Percentiles rank a stretch among this genome's conserved stretches.
These are phyloP conservation scores for Cepphus grylle DNA, from an alignment of 2,113 vertebrate genomes.

Conservation along the genomic window DNA sequence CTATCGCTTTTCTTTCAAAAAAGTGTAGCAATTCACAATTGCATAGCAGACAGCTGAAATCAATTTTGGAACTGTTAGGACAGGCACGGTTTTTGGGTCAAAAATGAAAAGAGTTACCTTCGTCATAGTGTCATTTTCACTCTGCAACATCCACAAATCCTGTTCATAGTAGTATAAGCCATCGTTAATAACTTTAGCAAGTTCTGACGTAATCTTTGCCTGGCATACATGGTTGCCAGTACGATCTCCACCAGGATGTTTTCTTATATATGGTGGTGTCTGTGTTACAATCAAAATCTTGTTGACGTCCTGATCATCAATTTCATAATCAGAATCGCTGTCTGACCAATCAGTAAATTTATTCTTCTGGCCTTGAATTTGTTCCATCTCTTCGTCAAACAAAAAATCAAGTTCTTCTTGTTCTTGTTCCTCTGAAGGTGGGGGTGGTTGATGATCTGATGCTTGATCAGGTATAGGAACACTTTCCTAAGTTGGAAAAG, in stretches of 20 bases:
- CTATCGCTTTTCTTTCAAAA: not conserved
- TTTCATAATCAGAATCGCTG: conserved; percentile 79
- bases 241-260: conserved; percentile 66
- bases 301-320: conserved; percentile 78
- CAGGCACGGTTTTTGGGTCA: not conserved
- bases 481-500: conserved; percentile 68
- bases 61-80: not conserved
- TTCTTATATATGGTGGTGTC: conserved; percentile 74
- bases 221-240: conserved; percentile 56
- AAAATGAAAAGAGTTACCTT: conserved; percentile 69
- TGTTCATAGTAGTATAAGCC: conserved; percentile 78
- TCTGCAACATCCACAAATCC: conserved; percentile 73
- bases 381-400: conserved; percentile 78
- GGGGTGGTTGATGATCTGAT: conserved; percentile 17
- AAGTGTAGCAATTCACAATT: not conserved
- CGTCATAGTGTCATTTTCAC: conserved; percentile 50
- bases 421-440: conserved; percentile 61
- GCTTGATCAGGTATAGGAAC: conserved; percentile 3
- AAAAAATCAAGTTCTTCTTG: conserved; percentile 92
- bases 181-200: conserved; percentile 78
- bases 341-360: conserved; percentile 76
- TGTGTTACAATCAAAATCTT: conserved; percentile 82
- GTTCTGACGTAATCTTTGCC: conserved; percentile 74
- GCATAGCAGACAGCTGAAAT: not conserved
- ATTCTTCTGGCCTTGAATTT: conserved; percentile 66